phyloP scores from a whole-genome alignment of 1,140 invertebrate genomes.

The Hormaphis cornu region DNA sequence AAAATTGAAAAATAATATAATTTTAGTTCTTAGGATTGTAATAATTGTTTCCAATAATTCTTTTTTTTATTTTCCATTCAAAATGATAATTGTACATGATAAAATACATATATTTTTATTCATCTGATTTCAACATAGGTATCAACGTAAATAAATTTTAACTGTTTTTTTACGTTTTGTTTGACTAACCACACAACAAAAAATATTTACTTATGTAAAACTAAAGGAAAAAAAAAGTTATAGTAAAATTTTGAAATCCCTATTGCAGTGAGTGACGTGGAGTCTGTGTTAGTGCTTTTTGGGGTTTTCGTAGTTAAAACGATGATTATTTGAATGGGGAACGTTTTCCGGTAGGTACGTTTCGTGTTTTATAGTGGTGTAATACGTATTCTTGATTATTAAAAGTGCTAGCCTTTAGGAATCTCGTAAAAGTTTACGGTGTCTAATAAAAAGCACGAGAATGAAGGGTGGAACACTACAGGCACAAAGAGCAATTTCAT shows the following conservation, averaged over 20 bases:
- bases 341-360: slow-evolving; percentile 11
- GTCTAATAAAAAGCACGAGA: neutral
- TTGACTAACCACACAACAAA: no score
- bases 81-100: no score
- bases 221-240: no score
- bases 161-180: no score
- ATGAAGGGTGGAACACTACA: neutral
- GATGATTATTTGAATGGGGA: slow-evolving; percentile 8
- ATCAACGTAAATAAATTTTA: no score
- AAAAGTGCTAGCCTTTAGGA: slow-evolving; percentile 1
- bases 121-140: no score
- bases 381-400: slow-evolving; percentile 21
- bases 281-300: neutral
- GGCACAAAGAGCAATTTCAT: neutral
- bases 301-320: neutral
- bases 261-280: neutral
- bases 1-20: no score
- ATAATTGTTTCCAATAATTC: no score
- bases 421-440: slow-evolving; percentile 26
- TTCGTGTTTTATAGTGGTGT: neutral
- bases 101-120: no score
- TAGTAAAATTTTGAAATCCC: neutral
- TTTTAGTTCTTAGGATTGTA: no score
- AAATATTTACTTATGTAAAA: no score
- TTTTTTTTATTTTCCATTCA: no score